Percentiles rank a stretch among this genome's conserved stretches.
Evolutionary conservation across 2,113 vertebrate species (phyloP).

Genomic region (Ramphastos sulfuratus): DNA sequence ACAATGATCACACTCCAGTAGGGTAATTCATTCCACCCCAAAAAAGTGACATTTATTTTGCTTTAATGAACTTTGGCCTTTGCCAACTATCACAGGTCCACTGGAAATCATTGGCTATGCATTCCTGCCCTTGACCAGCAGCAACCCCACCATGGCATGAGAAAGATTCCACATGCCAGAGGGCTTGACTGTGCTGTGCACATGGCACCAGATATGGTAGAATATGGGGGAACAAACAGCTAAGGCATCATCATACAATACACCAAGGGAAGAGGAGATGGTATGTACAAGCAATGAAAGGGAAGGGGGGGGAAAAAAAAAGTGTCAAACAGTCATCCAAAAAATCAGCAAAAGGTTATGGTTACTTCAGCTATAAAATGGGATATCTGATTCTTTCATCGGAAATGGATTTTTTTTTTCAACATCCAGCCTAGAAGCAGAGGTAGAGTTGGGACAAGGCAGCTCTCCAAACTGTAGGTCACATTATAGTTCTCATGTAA

Average conservation of each 20-base stretch:
- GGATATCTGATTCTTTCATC: not conserved
- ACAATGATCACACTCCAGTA: conserved; percentile 69
- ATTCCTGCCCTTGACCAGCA: conserved; percentile 5
- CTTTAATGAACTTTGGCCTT: conserved; percentile 68
- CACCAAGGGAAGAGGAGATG: not conserved
- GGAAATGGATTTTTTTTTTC: conserved; percentile 18
- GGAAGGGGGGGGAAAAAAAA: not conserved
- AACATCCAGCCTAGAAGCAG: conserved; percentile 36
- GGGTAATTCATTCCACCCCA: conserved; percentile 49
- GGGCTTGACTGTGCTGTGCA: not conserved
- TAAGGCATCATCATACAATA: not conserved
- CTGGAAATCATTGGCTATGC: conserved; percentile 16
- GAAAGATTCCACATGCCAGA: not conserved
- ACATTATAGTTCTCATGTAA: not conserved
- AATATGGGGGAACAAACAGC: not conserved
- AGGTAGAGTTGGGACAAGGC: conserved; percentile 63
- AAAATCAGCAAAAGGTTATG: not conserved
- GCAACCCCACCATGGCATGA: not conserved
- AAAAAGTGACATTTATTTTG: conserved; percentile 64
- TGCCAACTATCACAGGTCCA: not conserved
- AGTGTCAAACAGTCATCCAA: not conserved
- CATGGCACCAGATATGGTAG: not conserved
- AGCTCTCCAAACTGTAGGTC: conserved; percentile 20
- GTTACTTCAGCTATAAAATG: not conserved
- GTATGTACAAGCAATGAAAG: not conserved